These are phyloP conservation scores for Falco berigora DNA, from an alignment of 2,797 vertebrate species.

Conservation along the genomic window DNA sequence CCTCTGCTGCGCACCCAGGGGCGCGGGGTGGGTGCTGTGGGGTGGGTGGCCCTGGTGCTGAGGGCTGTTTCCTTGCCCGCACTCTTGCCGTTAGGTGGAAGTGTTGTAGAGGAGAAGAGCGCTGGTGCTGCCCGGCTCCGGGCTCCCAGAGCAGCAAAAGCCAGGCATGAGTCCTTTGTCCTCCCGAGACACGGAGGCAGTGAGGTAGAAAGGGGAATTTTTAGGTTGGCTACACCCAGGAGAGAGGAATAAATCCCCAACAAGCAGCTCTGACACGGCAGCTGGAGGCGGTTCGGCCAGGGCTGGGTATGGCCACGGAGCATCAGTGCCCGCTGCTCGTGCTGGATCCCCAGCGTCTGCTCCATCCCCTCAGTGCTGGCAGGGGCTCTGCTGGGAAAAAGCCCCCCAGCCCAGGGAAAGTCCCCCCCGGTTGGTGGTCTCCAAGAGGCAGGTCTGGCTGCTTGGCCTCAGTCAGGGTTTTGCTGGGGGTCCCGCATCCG, in stretches of 20 bases:
- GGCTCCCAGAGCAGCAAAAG: fast-evolving
- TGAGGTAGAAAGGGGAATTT: neutral
- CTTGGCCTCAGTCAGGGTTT: neutral
- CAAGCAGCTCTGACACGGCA: neutral
- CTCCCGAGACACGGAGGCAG: neutral
- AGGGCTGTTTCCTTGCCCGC: neutral
- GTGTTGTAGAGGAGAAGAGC: constrained; percentile 45
- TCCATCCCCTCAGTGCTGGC: neutral
- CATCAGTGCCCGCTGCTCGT: neutral
- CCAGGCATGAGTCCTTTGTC: neutral
- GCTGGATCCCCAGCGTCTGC: fast-evolving
- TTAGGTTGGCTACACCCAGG: neutral
- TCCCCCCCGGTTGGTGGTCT: neutral
- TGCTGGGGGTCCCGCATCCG: neutral
- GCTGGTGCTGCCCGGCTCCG: fast-evolving
- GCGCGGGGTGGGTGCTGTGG: neutral
- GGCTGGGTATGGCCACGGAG: fast-evolving
- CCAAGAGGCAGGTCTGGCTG: neutral
- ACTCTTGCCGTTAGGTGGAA: constrained; percentile 41
- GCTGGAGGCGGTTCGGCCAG: neutral
- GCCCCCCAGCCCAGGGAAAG: neutral
- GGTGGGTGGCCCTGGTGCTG: neutral
- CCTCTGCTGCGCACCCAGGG: neutral
- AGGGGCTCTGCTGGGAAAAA: fast-evolving
- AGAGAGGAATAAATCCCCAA: neutral